Base-by-base conservation (phyloP, 2,113 vertebrate species). In the Perognathus longimembris region DNA sequence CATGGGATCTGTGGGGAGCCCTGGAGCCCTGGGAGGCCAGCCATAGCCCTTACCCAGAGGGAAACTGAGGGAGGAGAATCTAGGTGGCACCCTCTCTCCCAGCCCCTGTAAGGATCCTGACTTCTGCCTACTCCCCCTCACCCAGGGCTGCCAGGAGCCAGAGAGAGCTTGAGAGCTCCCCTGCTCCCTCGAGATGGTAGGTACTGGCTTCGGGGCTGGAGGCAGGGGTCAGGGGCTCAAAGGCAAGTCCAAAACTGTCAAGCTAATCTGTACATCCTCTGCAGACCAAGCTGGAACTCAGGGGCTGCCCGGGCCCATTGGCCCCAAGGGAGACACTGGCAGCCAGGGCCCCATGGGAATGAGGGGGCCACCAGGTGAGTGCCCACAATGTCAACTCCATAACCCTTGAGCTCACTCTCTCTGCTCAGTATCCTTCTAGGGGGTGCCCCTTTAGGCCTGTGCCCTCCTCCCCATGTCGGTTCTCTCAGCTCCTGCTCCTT, bases 281-380 rank as follows among this genome's bases (percentile, higher is more conserved):
- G 30, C 50, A 96, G 96, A 94, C 64, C 81, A 22, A 82, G 77
- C 61, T 18, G 86, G 90, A 83, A 5, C 36, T 81, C 74, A 34
- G 64, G 96, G 97, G 0, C 96, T 97, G 73, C 96, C 97, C 0
- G 98, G 98, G 81, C 98, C 98, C 38, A 95, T 73, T n/a, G 98
- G 98, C 83, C 98, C 98, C 86, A 98, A 98, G 77, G 99, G 99
- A 20, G 98, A 99, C 0, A 30, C 94, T 0, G 99, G 98, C 54
- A 91, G 96, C 59, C 97, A 88, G 88, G 99, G 98, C 88, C 98
- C 99, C 0, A 95, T 96, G 0, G 99, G 99, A 75, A 93, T 91
- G 22, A 98, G 97, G 97, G 99, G 99, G 64, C 98, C 98, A 0
- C 97, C 98, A 98, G 99, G 99, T 99, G 97, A 97, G 96, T 94